Base-by-base conservation (phyloP, 2,113 vertebrate genomes). In the Pteruthius melanotis region DNA sequence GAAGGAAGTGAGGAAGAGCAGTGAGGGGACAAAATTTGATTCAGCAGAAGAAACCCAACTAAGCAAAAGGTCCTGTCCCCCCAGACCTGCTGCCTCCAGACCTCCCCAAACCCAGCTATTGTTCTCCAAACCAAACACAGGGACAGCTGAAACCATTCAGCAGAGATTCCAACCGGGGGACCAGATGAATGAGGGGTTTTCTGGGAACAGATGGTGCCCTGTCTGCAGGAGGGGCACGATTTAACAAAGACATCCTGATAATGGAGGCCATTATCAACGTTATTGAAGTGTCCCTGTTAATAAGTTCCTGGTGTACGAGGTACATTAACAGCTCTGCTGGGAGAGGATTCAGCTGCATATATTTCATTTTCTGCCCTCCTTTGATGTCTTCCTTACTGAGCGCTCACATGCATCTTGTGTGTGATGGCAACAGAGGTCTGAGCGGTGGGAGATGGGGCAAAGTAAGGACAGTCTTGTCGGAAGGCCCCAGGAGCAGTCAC, bases 161-260 rank as follows among this genome's bases (percentile, higher is more conserved):
- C 74, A 83, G 45, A 14, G 5, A 87, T 68, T 95, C 93, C 91
- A 94, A 17, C 61, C 50, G 21, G 26, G 79, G 68, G 54, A 65
- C 13, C 66, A 95, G 94, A 97, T 94, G 93, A 96, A 97, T 85
- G 78, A 95, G 96, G 72, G 26, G 31, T 87, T 96, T 94, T 94
- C 94, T 89, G 74, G 92, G 93, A 98, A 94, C 97, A 98, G 97
- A 98, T 97, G 97, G 97, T 90, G 69, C 93, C 83, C 86, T 54
- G 91, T 81, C 96, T 80, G 94, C 96, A 86, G 82, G 69, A 84
- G 65, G 57, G 90, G 89, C 94, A 80, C 95, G 94, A 95, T 94
- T 96, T 87, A 97, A 95, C 19, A 94, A 96, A 92, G 90, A 66
- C 94, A 87, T 75, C 72, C 35, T 50, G 63, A 74, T 91, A 97